phyloP scores from a whole-genome alignment of 2,888 invertebrate genomes.

The Hartigia nigra region DNA sequence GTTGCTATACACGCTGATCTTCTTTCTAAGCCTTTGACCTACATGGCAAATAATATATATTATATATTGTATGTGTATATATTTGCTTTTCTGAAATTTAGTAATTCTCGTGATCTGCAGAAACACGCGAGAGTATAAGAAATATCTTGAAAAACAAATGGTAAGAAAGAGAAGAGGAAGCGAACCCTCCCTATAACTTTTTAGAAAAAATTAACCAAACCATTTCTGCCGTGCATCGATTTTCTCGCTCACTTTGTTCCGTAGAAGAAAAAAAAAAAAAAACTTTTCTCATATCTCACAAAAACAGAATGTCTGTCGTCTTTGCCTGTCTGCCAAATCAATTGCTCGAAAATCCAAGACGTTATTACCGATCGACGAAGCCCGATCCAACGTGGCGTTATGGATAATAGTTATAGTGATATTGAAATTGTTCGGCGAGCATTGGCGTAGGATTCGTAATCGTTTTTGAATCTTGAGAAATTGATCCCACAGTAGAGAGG shows the following conservation, averaged over 20 bases:
- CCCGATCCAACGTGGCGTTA: neutral
- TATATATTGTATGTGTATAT: neutral
- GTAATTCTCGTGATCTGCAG: neutral
- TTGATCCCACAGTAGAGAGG: neutral
- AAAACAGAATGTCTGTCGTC: neutral
- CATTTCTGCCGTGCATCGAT: neutral
- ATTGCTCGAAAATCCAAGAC: neutral
- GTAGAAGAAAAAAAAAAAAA: neutral
- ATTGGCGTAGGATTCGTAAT: neutral
- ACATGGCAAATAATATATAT: neutral
- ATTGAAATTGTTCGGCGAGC: neutral
- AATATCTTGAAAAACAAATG: neutral
- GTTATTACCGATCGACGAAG: neutral
- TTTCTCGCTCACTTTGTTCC: neutral
- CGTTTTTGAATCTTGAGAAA: neutral
- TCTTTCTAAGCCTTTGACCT: neutral
- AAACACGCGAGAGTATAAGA: neutral
- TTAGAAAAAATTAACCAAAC: neutral
- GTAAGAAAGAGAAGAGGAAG: neutral
- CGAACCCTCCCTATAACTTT: neutral
- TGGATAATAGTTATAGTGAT: neutral
- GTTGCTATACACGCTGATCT: slow-evolving; percentile 9
- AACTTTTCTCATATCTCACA: neutral
- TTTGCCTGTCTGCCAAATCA: neutral
- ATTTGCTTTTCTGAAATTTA: neutral